Evolutionary conservation across 2,888 invertebrate genomes (phyloP).

Genomic region (Timandra comae): DNA sequence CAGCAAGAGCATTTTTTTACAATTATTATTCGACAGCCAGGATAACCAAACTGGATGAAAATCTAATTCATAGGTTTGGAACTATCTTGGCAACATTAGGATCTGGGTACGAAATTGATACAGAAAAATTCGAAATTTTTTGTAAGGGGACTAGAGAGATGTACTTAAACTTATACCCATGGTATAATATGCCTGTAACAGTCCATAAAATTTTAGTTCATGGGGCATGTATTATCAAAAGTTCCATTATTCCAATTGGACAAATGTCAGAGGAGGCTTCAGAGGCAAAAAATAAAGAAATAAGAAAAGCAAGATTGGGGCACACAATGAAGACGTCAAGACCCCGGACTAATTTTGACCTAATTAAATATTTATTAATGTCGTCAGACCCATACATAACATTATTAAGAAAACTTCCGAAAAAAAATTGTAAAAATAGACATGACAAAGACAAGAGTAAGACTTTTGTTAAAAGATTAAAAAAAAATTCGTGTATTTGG

Average conservation of each 20-base stretch:
- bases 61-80: not conserved
- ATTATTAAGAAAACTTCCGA: slow-evolving; percentile 9
- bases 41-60: not conserved
- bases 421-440: not conserved
- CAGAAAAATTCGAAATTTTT: not conserved
- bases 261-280: slow-evolving; percentile 14
- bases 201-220: slow-evolving; percentile 3
- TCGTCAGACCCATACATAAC: slow-evolving; percentile 10
- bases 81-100: not conserved
- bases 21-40: not conserved
- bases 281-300: slow-evolving; percentile 14
- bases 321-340: slow-evolving; percentile 9
- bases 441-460: not conserved
- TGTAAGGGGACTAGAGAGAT: not conserved
- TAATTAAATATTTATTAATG: slow-evolving; percentile 7
- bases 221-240: slow-evolving; percentile 2
- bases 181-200: slow-evolving; percentile 3
- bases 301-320: slow-evolving; percentile 6
- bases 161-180: not conserved
- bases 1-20: slow-evolving; percentile 3
- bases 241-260: slow-evolving; percentile 5
- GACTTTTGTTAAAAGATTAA: not conserved
- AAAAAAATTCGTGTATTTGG: too few species aligned
- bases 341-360: slow-evolving; percentile 7
- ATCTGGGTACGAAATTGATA: not conserved